Evolutionary conservation across 2,888 invertebrate genomes (phyloP).

Genomic region (Prosapia bicincta): DNA sequence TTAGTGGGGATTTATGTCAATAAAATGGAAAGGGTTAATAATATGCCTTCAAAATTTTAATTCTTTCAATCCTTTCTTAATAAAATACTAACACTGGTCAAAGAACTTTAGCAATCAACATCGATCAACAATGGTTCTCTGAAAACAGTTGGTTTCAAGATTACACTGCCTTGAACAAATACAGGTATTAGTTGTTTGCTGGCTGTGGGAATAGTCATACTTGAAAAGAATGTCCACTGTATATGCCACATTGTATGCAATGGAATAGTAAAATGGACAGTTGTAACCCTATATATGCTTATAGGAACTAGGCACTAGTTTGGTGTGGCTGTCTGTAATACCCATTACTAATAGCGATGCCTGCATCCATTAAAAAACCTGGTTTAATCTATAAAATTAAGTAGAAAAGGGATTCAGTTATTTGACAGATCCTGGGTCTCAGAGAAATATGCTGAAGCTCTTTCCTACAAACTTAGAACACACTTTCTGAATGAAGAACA

Average conservation of each 20-base stretch:
- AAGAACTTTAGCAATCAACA: too few relatives aligned
- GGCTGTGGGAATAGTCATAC: conserved; percentile 28
- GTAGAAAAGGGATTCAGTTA: conserved; percentile 20
- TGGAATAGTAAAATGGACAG: conserved; percentile 36
- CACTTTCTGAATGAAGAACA: conserved; percentile 78
- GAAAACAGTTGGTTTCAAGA: too few relatives aligned
- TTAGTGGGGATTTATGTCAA: too few relatives aligned
- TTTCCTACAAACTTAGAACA: conserved; percentile 79
- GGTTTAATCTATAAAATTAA: conserved; percentile 12
- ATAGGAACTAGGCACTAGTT: neutral
- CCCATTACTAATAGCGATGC: neutral
- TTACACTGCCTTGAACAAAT: too few relatives aligned
- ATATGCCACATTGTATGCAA: conserved; percentile 17
- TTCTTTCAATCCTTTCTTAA: too few relatives aligned
- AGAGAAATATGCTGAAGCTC: conserved; percentile 76
- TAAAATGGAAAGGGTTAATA: too few relatives aligned
- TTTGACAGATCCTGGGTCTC: conserved; percentile 42
- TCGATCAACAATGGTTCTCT: too few relatives aligned
- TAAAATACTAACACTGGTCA: too few relatives aligned
- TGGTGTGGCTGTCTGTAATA: conserved; percentile 4
- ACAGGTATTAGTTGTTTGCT: conserved; percentile 34
- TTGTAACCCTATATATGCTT: conserved; percentile 7
- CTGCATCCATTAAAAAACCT: neutral
- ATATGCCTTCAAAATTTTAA: too few relatives aligned
- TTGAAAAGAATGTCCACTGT: conserved; percentile 22